A percentile compares a stretch with the other conserved stretches of the same genome.
Conservation (phyloP, 2,888 invertebrate genomes). For the Lysandra bellargus region DNA sequence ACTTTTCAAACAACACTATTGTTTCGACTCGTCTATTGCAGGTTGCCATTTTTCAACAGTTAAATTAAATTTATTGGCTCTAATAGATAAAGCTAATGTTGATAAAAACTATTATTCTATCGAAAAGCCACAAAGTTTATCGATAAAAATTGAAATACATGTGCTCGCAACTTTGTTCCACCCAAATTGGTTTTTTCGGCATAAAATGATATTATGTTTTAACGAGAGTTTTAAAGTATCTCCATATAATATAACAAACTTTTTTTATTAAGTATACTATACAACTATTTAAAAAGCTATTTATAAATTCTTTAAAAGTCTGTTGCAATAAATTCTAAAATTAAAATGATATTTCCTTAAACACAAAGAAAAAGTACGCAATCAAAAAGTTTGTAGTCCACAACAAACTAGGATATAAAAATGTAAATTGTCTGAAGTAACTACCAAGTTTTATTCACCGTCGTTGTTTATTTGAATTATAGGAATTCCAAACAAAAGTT, state of each 20-base stretch:
- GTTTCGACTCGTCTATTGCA: slow-evolving; percentile 18
- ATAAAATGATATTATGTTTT: too few relatives aligned
- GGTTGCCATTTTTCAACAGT: slow-evolving; percentile 10
- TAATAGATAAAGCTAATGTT: not conserved
- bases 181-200: not conserved
- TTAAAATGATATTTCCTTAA: slow-evolving; percentile 18
- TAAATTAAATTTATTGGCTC: slow-evolving; percentile 9
- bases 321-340: slow-evolving; percentile 14
- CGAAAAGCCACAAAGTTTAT: not conserved
- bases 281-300: not conserved
- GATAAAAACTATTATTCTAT: not conserved
- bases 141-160: not conserved
- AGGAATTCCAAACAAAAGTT: slow-evolving; percentile 27
- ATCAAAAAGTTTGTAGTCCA: slow-evolving; percentile 26
- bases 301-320: not conserved
- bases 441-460: slow-evolving; percentile 28
- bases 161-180: too few relatives aligned
- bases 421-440: slow-evolving; percentile 29
- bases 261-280: not conserved
- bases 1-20: slow-evolving; percentile 25
- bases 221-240: too few relatives aligned
- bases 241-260: too few relatives aligned
- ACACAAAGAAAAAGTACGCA: slow-evolving; percentile 18
- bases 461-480: slow-evolving; percentile 20
- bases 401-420: slow-evolving; percentile 29